A percentile compares a stretch with the other conserved stretches of the same genome.
phyloP scores from a whole-genome alignment of 2,113 vertebrate genomes.

The Dicentrarchus labrax region DNA sequence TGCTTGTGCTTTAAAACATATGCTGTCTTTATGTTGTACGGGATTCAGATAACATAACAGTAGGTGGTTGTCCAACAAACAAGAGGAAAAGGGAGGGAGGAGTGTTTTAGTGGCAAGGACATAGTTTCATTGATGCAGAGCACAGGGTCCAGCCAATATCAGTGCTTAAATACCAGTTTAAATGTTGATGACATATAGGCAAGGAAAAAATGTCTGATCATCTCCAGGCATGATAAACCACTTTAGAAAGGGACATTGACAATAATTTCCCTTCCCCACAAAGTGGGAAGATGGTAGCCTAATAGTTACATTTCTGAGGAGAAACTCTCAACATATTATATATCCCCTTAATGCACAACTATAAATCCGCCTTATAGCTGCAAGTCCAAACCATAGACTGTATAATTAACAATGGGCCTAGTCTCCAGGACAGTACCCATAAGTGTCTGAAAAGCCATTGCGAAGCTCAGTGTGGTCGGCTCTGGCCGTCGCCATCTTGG shows the following conservation, averaged over 20 bases:
- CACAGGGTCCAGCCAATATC: not conserved
- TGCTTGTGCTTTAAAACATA: not conserved
- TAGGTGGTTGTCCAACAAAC: not conserved
- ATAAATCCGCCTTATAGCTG: constrained; percentile 1
- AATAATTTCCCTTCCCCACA: not conserved
- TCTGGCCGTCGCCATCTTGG: too few relatives aligned
- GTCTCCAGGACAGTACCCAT: too few relatives aligned
- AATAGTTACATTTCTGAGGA: not conserved
- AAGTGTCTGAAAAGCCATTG: too few relatives aligned
- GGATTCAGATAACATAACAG: not conserved
- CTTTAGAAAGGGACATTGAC: too few relatives aligned
- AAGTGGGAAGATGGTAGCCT: too few relatives aligned
- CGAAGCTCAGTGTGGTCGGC: too few relatives aligned
- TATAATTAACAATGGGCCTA: too few relatives aligned
- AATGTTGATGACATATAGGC: not conserved
- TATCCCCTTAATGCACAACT: not conserved
- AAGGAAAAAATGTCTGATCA: not conserved
- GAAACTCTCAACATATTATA: not conserved
- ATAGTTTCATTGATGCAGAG: not conserved
- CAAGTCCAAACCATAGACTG: not conserved
- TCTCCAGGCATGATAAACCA: too few relatives aligned
- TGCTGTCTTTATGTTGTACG: not conserved
- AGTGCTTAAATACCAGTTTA: not conserved
- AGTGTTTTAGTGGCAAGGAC: not conserved
- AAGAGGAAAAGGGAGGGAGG: not conserved